Evolutionary conservation across 2,797 vertebrate species (phyloP).

Genomic region (Glossophaga mutica): DNA sequence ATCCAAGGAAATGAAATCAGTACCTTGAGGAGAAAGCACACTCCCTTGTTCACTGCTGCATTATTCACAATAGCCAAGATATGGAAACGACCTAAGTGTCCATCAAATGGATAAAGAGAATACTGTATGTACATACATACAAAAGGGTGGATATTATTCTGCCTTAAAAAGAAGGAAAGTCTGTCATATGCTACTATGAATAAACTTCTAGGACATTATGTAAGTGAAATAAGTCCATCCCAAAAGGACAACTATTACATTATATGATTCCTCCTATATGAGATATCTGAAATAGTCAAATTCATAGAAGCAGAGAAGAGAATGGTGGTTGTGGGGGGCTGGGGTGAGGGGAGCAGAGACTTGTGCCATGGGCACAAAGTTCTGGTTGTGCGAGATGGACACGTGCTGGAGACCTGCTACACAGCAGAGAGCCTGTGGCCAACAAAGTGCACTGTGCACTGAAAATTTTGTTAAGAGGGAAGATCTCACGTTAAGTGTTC

Average conservation of each 20-base stretch:
- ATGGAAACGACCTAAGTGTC: not conserved
- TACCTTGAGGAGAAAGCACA: not conserved
- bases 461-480: not conserved
- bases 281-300: not conserved
- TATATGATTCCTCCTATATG: not conserved
- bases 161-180: not conserved
- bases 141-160: not conserved
- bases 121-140: not conserved
- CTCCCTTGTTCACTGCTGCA: not conserved
- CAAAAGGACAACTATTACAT: not conserved
- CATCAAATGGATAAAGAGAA: not conserved
- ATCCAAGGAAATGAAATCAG: constrained; percentile 1
- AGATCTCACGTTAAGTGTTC: not conserved
- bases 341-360: not conserved
- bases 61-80: not conserved
- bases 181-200: not conserved
- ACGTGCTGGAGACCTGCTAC: not conserved
- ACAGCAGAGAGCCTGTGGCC: not conserved
- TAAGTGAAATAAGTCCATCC: not conserved
- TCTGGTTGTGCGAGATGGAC: not conserved
- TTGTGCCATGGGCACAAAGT: not conserved
- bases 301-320: not conserved
- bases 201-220: not conserved
- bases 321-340: not conserved
- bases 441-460: not conserved